A percentile compares a stretch with the other conserved stretches of the same genome.
phyloP scores from a whole-genome alignment of 2,797 vertebrate genomes.

The Gephyroberyx darwinii region DNA sequence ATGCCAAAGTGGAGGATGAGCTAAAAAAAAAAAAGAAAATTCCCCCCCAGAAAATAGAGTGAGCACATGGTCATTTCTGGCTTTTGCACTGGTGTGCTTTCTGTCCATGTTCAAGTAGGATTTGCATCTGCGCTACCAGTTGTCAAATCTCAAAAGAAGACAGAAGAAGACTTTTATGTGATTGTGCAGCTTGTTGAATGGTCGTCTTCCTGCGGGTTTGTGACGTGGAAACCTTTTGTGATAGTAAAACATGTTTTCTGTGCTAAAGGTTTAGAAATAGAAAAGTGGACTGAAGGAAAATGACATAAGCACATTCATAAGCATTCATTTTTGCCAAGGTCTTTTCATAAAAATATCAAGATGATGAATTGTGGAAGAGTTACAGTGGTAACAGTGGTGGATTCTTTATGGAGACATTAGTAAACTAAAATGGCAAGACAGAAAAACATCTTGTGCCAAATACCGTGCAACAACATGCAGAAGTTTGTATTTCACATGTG shows the following conservation, averaged over 20 bases:
- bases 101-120: slow-evolving; percentile 11
- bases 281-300: slow-evolving; percentile 34
- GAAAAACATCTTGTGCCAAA: background rate
- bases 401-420: background rate
- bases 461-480: background rate
- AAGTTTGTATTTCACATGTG: background rate
- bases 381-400: background rate
- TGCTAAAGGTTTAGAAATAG: slow-evolving; percentile 26
- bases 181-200: background rate
- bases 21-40: slow-evolving; percentile 21
- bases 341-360: slow-evolving; percentile 6
- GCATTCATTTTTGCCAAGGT: slow-evolving; percentile 20
- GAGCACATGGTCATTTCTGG: slow-evolving; percentile 50
- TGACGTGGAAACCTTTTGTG: slow-evolving; percentile 19
- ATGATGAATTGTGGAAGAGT: background rate
- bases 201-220: slow-evolving; percentile 17
- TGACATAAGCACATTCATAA: slow-evolving; percentile 9
- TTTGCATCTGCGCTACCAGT: slow-evolving; percentile 11
- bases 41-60: slow-evolving; percentile 33
- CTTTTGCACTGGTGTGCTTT: slow-evolving; percentile 23
- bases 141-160: slow-evolving; percentile 37
- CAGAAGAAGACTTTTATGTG: slow-evolving; percentile 23
- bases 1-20: slow-evolving; percentile 46
- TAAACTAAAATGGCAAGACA: background rate
- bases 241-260: slow-evolving; percentile 23